phyloP scores from a whole-genome alignment of 2,113 vertebrate genomes.

The Amphiprion ocellaris region DNA sequence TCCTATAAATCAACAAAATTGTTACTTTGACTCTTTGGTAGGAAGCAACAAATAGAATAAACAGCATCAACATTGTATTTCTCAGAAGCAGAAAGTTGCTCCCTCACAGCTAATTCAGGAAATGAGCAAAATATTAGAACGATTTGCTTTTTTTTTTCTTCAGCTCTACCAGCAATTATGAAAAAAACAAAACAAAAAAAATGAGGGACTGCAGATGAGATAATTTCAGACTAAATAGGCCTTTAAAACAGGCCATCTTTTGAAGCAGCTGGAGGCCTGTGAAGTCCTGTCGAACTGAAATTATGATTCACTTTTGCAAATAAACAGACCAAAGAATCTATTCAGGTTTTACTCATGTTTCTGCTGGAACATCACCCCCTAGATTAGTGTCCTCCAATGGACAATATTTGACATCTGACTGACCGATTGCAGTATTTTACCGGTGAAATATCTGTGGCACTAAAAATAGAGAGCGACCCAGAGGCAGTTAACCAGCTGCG shows the following conservation, averaged over 20 bases:
- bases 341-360: no score
- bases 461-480: not conserved
- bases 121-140: not conserved
- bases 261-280: no score
- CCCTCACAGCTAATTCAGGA: not conserved
- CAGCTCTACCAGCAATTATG: no score
- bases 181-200: no score
- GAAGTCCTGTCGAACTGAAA: no score
- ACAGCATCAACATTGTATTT: not conserved
- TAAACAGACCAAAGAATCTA: no score
- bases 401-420: not conserved
- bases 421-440: not conserved
- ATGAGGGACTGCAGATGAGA: no score
- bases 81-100: not conserved
- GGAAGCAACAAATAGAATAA: not conserved
- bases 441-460: not conserved
- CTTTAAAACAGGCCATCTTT: no score
- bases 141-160: no score
- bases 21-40: not conserved
- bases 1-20: not conserved
- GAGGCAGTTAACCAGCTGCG: not conserved
- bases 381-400: not conserved
- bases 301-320: no score
- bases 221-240: no score
- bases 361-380: no score